Evolutionary conservation across 2,113 vertebrate species (phyloP).

Genomic region (Oostethus manadensis): DNA sequence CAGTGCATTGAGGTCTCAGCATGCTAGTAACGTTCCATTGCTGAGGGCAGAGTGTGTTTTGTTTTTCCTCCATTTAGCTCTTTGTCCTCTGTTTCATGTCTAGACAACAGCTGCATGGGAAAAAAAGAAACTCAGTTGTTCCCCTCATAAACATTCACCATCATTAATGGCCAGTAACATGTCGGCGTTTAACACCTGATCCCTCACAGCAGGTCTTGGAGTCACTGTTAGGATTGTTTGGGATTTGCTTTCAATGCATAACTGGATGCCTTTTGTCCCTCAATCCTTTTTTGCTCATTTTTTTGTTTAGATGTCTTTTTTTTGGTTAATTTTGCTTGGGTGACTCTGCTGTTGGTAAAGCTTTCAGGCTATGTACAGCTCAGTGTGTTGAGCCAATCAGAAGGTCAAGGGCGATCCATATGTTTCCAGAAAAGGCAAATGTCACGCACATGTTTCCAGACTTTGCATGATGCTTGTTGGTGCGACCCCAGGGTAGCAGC

Average conservation of each 20-base stretch:
- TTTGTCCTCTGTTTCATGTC: slow-evolving; percentile 23
- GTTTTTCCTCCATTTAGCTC: slow-evolving; percentile 28
- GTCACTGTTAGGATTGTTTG: neutral
- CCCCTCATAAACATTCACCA: slow-evolving; percentile 22
- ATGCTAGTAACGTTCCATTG: slow-evolving; percentile 36
- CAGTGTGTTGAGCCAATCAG: slow-evolving; percentile 17
- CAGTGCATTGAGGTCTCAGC: slow-evolving; percentile 37
- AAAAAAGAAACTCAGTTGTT: slow-evolving; percentile 3
- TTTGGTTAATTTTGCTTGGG: neutral
- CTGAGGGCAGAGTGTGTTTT: slow-evolving; percentile 41
- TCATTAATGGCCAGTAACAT: slow-evolving; percentile 29
- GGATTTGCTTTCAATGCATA: neutral
- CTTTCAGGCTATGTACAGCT: slow-evolving; percentile 1
- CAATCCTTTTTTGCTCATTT: neutral
- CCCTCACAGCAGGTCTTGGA: slow-evolving; percentile 15
- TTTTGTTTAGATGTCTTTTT: neutral
- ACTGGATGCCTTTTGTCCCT: neutral
- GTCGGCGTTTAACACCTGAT: slow-evolving; percentile 42
- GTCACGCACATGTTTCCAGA: slow-evolving; percentile 7
- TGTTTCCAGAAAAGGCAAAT: slow-evolving; percentile 23
- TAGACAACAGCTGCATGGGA: slow-evolving; percentile 25
- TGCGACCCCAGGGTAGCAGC: slow-evolving; percentile 8
- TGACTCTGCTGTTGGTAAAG: slow-evolving; percentile 15
- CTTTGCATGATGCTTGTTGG: slow-evolving; percentile 17
- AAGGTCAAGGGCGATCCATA: slow-evolving; percentile 13